Conservation (phyloP, 2,113 vertebrate species). For the Bubo blakistoni region DNA sequence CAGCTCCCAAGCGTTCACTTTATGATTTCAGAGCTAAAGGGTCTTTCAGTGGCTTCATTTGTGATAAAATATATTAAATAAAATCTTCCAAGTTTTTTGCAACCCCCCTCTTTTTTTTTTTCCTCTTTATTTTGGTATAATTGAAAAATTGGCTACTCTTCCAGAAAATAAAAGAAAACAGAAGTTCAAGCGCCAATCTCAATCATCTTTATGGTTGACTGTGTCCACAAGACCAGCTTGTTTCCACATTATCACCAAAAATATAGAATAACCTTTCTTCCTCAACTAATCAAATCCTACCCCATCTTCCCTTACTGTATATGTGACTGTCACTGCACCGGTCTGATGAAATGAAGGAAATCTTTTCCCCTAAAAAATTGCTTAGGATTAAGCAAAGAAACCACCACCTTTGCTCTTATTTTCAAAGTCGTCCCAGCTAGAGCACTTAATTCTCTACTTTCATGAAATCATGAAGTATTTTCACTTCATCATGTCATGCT, state of each 20-base stretch:
- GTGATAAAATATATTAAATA: conserved; percentile 26
- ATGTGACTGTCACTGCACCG: background rate
- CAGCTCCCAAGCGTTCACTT: conserved; percentile 32
- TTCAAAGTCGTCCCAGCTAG: background rate
- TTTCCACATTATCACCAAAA: background rate
- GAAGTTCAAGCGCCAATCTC: background rate
- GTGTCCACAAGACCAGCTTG: background rate
- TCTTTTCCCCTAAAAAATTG: background rate
- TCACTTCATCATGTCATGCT: background rate
- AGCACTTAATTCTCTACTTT: background rate
- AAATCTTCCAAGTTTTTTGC: background rate
- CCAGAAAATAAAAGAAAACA: background rate
- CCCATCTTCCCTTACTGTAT: background rate
- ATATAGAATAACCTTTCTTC: background rate
- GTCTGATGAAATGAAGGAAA: background rate
- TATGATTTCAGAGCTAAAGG: conserved; percentile 45
- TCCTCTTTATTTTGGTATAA: background rate
- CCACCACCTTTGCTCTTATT: background rate
- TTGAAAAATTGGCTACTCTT: background rate
- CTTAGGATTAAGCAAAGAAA: background rate
- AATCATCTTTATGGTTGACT: background rate
- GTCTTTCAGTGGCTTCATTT: conserved; percentile 21
- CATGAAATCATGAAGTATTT: background rate
- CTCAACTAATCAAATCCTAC: background rate
- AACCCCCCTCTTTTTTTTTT: accelerated